These are phyloP conservation scores for Arothron firmamentum DNA, from an alignment of 2,113 vertebrate species.

Conservation along the genomic window DNA sequence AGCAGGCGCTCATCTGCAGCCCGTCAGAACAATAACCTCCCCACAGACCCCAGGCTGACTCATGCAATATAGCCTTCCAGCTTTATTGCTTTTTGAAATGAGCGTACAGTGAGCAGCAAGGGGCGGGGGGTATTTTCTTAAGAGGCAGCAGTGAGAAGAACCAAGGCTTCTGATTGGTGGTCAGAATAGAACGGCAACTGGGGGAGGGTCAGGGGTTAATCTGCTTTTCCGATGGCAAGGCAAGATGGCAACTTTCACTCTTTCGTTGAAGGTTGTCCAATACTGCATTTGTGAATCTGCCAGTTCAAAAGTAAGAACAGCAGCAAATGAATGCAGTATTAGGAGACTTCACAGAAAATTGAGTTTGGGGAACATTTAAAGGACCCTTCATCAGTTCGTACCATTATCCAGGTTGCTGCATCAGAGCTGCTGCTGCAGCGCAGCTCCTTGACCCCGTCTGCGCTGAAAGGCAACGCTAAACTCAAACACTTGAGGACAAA, in stretches of 20 bases:
- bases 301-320: background rate
- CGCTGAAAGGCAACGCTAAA: constrained; percentile 19
- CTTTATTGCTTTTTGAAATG: constrained; percentile 63
- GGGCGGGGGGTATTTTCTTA: constrained; percentile 64
- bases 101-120: constrained; percentile 32
- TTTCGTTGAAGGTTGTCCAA: constrained; percentile 37
- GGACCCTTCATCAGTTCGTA: no score
- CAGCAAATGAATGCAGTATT: no score
- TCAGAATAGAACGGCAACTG: constrained; percentile 54
- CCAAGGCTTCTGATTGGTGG: constrained; percentile 54
- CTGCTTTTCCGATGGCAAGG: constrained; percentile 48
- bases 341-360: no score
- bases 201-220: constrained; percentile 68
- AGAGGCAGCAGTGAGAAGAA: constrained; percentile 56
- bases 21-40: constrained; percentile 66
- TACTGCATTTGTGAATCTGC: background rate
- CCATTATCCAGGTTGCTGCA: background rate
- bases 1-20: constrained; percentile 68
- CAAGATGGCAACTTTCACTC: constrained; percentile 52
- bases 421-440: constrained; percentile 6
- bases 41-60: constrained; percentile 58
- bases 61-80: constrained; percentile 64
- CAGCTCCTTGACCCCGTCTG: constrained; percentile 8
- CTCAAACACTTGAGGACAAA: constrained; percentile 26
- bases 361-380: no score